Evolutionary conservation across 2,888 invertebrate species (phyloP), one percentile per base, ranked within the genome.

Genomic region (Apoda limacodes): DNA sequence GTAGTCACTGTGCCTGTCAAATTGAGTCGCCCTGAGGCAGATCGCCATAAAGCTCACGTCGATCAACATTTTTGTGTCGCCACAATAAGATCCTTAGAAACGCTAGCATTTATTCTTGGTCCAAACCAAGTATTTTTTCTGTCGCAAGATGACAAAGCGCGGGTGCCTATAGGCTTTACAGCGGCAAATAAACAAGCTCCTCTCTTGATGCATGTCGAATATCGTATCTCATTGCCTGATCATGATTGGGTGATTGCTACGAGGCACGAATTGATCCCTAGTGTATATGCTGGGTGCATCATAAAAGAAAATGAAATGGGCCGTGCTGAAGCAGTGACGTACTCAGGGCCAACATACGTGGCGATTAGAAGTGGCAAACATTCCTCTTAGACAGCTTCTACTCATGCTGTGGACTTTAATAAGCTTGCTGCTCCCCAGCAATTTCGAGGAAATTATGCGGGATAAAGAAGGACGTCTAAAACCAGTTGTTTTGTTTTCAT

Each of bases 81-180:
- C 22, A 9, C 35, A 7, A 31, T 31, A 31, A 25, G 25, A 11
- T 28, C 21, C 6, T 12, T 31, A 19, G 29, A 30, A 30, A 34
- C 27, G 13, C 13, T 30, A 20, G 19, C 31, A 21, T 25, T 21
- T 3, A 13, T 31, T 9, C 31, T 30, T 9, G 29, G 25, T 5
- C 32, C 35, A 14, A 10, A 30, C 9, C 17, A 39, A 40, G 50
- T 44, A 35, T 40, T 35, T 37, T 42, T 42, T 27, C n/a, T 44
- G 30, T 46, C 42, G 32, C 41, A 45, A 38, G 42, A 45, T 43
- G 45, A 45, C 22, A 46, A 49, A 39, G 46, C 45, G 13, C 40
- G 39, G 23, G 37, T 38, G 26, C 35, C 34, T 5, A 37, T 40
- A 28, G 37, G 33, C 22, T 26, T 30, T 34, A 22, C 35, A 10